Evolutionary conservation across 2,888 invertebrate genomes (phyloP).

Genomic region (Camptogramma bilineatum): DNA sequence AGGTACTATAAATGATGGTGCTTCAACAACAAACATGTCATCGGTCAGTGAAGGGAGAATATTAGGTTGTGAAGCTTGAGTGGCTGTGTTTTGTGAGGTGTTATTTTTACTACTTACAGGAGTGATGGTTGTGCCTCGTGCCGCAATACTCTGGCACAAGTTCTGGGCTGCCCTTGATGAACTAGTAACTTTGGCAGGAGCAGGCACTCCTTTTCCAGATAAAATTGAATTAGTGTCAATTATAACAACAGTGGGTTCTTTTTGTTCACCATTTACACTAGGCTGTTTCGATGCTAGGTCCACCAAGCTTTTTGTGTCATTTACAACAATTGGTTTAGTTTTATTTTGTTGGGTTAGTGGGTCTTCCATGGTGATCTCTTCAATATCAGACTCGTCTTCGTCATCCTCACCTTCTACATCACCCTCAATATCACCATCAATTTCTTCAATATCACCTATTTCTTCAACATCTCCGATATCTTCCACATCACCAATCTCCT

Average conservation of each 20-base stretch:
- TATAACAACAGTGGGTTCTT: constrained; percentile 92
- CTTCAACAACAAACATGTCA: constrained; percentile 97
- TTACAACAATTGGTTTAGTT: constrained; percentile 87
- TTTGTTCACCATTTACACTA: constrained; percentile 75
- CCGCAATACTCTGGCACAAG: constrained; percentile 79
- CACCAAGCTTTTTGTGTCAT: constrained; percentile 89
- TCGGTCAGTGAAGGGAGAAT: constrained; percentile 94
- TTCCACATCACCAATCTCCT: constrained; percentile 86
- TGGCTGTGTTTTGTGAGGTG: constrained; percentile 44
- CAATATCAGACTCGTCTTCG: constrained; percentile 55
- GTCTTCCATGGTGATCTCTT: constrained; percentile 88
- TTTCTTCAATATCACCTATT: constrained; percentile 63
- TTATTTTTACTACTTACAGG: constrained; percentile 71
- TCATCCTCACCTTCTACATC: constrained; percentile 82
- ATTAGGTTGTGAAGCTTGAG: constrained; percentile 64
- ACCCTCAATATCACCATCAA: constrained; percentile 84
- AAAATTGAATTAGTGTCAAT: constrained; percentile 92
- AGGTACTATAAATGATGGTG: constrained; percentile 96
- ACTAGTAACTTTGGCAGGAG: constrained; percentile 43
- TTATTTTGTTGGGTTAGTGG: constrained; percentile 82
- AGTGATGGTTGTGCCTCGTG: constrained; percentile 84
- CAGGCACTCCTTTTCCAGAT: constrained; percentile 65
- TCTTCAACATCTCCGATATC: constrained; percentile 49
- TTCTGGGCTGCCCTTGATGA: constrained; percentile 68
- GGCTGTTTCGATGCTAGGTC: constrained; percentile 88